These are phyloP conservation scores for Drosophila pegasa DNA, from an alignment of 2,888 invertebrate species.

Conservation along the genomic window DNA sequence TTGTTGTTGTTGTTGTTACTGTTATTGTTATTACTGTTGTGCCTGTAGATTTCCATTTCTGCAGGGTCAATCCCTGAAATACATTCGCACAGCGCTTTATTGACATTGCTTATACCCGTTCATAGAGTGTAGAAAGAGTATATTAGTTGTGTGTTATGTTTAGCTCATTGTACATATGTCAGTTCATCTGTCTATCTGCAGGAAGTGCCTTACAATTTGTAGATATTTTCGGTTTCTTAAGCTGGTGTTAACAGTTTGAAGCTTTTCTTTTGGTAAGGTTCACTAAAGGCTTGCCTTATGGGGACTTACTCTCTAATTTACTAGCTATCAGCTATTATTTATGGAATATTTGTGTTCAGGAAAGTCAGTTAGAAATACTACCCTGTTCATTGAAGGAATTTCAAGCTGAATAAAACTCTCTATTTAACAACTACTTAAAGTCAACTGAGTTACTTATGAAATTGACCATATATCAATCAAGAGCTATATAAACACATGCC, in stretches of 20 bases:
- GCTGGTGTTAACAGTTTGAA: neutral
- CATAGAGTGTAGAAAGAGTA: neutral
- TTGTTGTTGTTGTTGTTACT: conserved; percentile 12
- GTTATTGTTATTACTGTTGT: conserved; percentile 15
- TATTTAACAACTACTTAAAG: neutral
- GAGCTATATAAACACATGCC: neutral
- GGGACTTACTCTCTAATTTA: neutral
- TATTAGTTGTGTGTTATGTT: neutral
- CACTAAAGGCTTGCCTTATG: neutral
- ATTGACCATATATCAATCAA: neutral
- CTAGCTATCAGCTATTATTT: neutral
- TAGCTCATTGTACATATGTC: too few species aligned
- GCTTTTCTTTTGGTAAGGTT: neutral
- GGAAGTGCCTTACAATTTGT: too few species aligned
- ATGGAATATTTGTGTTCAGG: neutral
- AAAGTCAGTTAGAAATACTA: neutral
- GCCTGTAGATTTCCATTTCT: conserved; percentile 25
- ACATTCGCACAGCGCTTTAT: conserved; percentile 31
- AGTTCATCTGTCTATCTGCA: neutral
- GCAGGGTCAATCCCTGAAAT: conserved; percentile 22
- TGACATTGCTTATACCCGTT: conserved; percentile 6
- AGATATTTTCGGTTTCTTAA: neutral
- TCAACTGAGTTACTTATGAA: neutral
- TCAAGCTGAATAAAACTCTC: neutral
- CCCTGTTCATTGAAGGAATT: neutral